These are phyloP conservation scores for Cyanocitta stelleri DNA, from an alignment of 2,113 vertebrate genomes.

Conservation along the genomic window DNA sequence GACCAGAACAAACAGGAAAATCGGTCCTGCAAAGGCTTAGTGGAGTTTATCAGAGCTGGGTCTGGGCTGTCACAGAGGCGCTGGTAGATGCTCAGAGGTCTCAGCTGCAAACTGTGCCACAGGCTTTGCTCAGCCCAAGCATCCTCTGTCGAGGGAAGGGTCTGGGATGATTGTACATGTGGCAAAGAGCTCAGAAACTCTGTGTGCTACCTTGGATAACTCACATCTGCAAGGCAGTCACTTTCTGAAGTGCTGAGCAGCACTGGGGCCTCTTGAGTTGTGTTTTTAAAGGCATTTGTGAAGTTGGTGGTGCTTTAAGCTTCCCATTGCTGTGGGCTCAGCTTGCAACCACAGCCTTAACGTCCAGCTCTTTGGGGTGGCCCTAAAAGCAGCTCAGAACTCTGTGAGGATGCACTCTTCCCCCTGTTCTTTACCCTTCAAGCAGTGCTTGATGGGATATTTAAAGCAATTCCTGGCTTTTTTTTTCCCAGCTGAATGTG, in stretches of 20 bases:
- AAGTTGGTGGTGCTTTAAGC: neutral
- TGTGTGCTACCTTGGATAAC: fast-evolving
- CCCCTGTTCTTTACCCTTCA: neutral
- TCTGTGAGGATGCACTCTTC: fast-evolving
- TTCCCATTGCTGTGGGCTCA: neutral
- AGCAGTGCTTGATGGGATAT: neutral
- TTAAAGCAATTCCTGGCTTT: neutral
- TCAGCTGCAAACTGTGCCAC: too few relatives aligned
- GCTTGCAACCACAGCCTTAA: neutral
- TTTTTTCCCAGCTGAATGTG: neutral
- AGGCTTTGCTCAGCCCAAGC: neutral
- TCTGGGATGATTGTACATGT: fast-evolving
- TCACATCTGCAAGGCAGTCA: fast-evolving
- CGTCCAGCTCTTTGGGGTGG: fast-evolving
- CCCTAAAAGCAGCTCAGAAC: neutral
- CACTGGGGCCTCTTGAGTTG: fast-evolving
- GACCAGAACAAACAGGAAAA: neutral
- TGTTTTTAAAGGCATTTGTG: neutral
- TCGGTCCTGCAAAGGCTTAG: neutral
- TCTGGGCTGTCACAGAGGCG: fast-evolving
- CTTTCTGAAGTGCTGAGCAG: neutral
- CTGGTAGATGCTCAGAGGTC: neutral
- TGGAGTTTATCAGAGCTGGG: neutral
- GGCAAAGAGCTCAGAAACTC: neutral
- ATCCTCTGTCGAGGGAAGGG: fast-evolving